Conservation (phyloP, 37 sponge, comb jelly and placozoan genomes). For the Hormiphora californensis region DNA sequence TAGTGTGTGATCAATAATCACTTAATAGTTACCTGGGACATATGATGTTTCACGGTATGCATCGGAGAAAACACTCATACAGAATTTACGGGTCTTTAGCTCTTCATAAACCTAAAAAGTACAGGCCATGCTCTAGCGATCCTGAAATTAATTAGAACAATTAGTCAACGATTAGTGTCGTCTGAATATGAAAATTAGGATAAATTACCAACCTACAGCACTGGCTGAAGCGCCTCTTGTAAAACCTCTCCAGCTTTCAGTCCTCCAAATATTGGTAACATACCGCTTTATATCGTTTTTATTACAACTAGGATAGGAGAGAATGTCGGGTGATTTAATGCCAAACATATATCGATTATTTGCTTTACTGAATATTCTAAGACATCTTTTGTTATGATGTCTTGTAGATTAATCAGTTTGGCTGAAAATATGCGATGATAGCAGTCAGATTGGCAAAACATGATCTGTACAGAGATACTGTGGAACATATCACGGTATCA, state of each 20-base stretch:
- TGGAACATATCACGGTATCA: background rate
- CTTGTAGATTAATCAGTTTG: background rate
- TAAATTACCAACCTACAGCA: background rate
- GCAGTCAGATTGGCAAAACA: no score
- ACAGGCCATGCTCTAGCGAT: conserved; percentile 20
- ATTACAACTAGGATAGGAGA: background rate
- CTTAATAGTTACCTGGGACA: background rate
- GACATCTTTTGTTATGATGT: no score
- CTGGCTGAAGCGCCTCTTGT: conserved; percentile 33
- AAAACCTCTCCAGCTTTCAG: background rate
- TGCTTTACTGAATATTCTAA: no score
- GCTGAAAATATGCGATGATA: background rate
- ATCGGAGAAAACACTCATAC: background rate
- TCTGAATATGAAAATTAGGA: background rate
- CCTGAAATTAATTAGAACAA: background rate
- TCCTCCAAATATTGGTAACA: background rate
- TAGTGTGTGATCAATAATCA: background rate
- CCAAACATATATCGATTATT: background rate
- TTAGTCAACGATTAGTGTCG: no score
- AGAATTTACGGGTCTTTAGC: background rate
- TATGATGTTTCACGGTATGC: background rate
- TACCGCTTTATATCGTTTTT: background rate
- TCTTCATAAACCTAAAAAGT: conserved; percentile 38
- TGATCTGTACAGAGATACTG: no score
- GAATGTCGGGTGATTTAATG: background rate